Evolutionary conservation across 1,140 invertebrate genomes (phyloP).

Genomic region (Frieseomelitta varia): DNA sequence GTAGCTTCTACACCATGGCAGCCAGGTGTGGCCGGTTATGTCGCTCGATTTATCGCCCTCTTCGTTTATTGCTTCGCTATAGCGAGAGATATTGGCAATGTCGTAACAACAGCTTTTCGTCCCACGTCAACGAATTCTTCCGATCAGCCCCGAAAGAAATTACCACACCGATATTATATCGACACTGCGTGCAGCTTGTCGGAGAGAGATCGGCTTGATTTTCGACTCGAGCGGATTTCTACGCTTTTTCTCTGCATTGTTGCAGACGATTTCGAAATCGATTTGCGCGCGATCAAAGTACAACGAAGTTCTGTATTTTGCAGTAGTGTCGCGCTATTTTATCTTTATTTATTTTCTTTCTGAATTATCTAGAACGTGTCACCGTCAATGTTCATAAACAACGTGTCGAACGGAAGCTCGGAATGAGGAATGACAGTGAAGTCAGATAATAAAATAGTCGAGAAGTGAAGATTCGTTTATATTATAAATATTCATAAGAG

Average conservation of each 20-base stretch:
- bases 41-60: constrained; percentile 61
- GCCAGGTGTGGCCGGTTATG: constrained; percentile 64
- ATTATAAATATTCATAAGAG: too few relatives aligned
- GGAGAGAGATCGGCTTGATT: constrained; percentile 7
- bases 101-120: constrained; percentile 49
- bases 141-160: background rate
- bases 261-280: constrained; percentile 49
- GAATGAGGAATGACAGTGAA: too few relatives aligned
- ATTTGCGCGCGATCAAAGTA: background rate
- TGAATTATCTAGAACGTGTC: too few relatives aligned
- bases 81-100: constrained; percentile 43
- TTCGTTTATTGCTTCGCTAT: constrained; percentile 51
- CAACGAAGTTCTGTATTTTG: too few relatives aligned
- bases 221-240: background rate
- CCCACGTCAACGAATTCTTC: constrained; percentile 42
- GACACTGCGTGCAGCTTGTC: background rate
- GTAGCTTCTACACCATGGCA: constrained; percentile 32
- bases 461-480: too few relatives aligned
- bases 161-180: background rate
- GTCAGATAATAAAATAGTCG: too few relatives aligned
- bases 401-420: too few relatives aligned
- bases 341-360: too few relatives aligned
- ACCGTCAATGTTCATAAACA: too few relatives aligned
- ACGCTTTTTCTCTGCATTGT: too few relatives aligned
- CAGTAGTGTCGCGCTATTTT: too few relatives aligned